Evolutionary conservation across 2,888 invertebrate species (phyloP).

Genomic region (Geotrupes spiniger): DNA sequence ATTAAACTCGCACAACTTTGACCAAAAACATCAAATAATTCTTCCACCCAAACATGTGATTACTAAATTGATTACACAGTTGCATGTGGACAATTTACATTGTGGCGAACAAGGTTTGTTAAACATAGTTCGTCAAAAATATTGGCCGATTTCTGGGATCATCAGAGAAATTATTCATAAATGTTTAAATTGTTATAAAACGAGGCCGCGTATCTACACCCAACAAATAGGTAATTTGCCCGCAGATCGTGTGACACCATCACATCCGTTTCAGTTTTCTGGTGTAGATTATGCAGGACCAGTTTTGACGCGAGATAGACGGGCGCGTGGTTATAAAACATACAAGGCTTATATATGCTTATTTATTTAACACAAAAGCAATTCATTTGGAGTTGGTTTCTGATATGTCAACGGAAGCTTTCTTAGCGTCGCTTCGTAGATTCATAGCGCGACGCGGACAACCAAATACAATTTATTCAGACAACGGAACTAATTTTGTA

Average conservation of each 20-base stretch:
- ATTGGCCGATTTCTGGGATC: constrained; percentile 19
- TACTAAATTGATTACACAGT: constrained; percentile 13
- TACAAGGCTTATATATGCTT: neutral
- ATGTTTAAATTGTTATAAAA: constrained; percentile 24
- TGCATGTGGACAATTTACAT: constrained; percentile 16
- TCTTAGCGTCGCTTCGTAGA: neutral
- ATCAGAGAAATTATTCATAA: constrained; percentile 16
- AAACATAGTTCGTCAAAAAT: constrained; percentile 15
- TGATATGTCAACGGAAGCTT: neutral
- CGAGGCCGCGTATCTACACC: constrained; percentile 14
- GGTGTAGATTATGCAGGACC: constrained; percentile 5
- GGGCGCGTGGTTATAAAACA: neutral
- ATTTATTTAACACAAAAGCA: neutral
- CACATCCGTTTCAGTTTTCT: constrained; percentile 20
- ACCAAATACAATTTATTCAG: neutral
- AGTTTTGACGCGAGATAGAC: neutral
- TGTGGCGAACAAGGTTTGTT: constrained; percentile 15
- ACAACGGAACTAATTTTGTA: constrained; percentile 1
- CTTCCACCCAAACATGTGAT: constrained; percentile 18
- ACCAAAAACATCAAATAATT: constrained; percentile 21
- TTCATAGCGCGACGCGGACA: neutral
- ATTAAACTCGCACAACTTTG: too few relatives aligned
- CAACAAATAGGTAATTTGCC: constrained; percentile 29
- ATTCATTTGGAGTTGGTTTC: constrained; percentile 1
- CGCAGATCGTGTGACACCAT: constrained; percentile 13